Percentiles rank a stretch among this genome's conserved stretches.
Conservation (phyloP, 2,888 invertebrate genomes). For the Dendrolimus houi region DNA sequence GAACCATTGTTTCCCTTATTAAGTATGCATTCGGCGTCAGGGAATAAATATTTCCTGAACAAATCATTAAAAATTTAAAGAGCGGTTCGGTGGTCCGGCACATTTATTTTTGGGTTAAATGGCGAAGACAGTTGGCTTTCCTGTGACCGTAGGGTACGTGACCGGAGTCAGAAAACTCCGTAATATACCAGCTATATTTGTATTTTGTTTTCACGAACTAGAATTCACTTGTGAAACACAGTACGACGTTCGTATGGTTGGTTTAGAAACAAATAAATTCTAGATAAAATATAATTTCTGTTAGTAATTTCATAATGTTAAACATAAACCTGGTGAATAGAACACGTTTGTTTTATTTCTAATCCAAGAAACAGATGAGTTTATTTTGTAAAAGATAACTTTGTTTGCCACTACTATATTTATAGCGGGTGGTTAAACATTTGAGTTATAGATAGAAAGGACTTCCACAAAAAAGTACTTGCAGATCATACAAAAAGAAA, state of each 20-base stretch:
- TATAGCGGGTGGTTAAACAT: no score
- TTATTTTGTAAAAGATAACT: no score
- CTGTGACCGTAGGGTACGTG: background rate
- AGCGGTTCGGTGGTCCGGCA: slow-evolving; percentile 6
- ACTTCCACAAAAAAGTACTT: no score
- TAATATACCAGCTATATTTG: background rate
- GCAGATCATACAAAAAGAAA: no score
- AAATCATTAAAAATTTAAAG: background rate
- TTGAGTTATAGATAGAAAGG: no score
- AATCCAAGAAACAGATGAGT: no score
- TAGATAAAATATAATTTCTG: no score
- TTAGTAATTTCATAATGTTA: no score
- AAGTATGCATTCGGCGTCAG: background rate
- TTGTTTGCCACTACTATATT: no score
- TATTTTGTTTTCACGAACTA: background rate
- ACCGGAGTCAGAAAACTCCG: background rate
- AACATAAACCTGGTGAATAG: no score
- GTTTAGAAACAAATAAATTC: no score
- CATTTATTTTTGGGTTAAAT: slow-evolving; percentile 20
- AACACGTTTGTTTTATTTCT: no score
- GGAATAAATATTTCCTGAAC: background rate
- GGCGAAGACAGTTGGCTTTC: slow-evolving; percentile 24
- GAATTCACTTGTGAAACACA: background rate
- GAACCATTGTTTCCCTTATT: background rate
- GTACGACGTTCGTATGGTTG: background rate